Evolutionary conservation across 2,888 invertebrate species (phyloP).

Genomic region (Rhagonycha fulva): DNA sequence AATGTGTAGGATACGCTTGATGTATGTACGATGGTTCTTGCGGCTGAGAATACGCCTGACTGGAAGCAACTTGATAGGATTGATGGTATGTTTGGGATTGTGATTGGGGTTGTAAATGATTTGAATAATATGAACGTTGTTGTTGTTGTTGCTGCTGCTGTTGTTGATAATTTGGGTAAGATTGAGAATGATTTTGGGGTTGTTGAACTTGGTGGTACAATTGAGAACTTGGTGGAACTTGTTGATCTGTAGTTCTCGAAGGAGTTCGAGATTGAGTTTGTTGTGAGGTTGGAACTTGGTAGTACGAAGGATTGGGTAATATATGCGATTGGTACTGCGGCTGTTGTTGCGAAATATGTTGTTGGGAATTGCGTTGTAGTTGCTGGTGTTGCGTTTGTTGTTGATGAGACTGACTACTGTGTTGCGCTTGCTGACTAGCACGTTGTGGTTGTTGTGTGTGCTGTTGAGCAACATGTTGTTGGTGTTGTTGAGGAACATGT

Average conservation of each 20-base stretch:
- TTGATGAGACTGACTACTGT: not conserved
- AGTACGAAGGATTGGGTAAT: slow-evolving; percentile 36
- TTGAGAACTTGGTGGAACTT: slow-evolving; percentile 36
- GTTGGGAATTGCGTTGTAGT: slow-evolving; percentile 23
- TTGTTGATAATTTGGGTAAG: slow-evolving; percentile 35
- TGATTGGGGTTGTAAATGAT: slow-evolving; percentile 35
- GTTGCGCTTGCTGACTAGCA: not conserved
- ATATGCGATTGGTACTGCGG: slow-evolving; percentile 35
- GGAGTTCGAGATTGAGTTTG: slow-evolving; percentile 21
- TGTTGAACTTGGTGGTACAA: slow-evolving; percentile 42
- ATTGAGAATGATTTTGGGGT: slow-evolving; percentile 22
- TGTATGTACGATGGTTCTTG: slow-evolving; percentile 27
- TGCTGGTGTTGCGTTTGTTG: slow-evolving; percentile 22
- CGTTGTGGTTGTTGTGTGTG: slow-evolving; percentile 9
- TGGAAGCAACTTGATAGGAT: slow-evolving; percentile 25
- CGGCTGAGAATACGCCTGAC: slow-evolving; percentile 23
- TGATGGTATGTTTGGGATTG: slow-evolving; percentile 33
- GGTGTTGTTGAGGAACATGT: slow-evolving; percentile 26
- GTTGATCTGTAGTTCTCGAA: slow-evolving; percentile 24
- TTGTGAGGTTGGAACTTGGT: slow-evolving; percentile 34
- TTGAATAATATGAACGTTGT: not conserved
- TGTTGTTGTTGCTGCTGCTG: not conserved
- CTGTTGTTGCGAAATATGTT: slow-evolving; percentile 19
- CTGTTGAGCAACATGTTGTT: slow-evolving; percentile 37
- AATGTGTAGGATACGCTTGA: slow-evolving; percentile 17